phyloP scores from a whole-genome alignment of 2,888 invertebrate genomes.

The Nebria brevicollis region DNA sequence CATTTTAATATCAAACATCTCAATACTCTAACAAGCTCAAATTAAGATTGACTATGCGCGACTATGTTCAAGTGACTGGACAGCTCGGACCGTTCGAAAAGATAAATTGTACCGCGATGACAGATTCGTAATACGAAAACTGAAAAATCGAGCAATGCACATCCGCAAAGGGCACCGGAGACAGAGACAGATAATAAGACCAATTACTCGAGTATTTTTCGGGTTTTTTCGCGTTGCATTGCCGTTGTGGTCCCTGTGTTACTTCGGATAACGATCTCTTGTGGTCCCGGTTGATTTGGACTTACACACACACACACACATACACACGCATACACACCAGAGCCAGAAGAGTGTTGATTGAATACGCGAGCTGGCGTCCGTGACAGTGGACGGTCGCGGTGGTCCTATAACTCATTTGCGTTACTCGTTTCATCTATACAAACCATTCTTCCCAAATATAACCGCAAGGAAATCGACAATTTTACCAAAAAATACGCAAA shows the following conservation, averaged over 20 bases:
- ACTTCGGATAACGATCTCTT: conserved; percentile 13
- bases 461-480: background rate
- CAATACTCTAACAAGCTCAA: no score
- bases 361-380: conserved; percentile 10
- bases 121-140: background rate
- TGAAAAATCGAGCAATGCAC: conserved; percentile 9
- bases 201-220: conserved; percentile 22
- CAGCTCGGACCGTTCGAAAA: background rate
- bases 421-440: background rate
- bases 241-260: conserved; percentile 5
- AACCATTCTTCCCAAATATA: background rate
- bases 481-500: background rate
- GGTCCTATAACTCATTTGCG: conserved; percentile 19
- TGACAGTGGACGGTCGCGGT: conserved; percentile 12
- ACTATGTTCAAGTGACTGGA: background rate
- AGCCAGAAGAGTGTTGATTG: conserved; percentile 7
- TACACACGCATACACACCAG: no score
- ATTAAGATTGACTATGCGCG: background rate
- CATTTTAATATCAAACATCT: no score
- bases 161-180: conserved; percentile 8
- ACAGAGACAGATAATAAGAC: conserved; percentile 22
- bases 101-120: background rate
- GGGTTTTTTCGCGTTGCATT: conserved; percentile 16
- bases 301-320: conserved; percentile 2
- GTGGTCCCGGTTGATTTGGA: background rate